Percentiles rank a stretch among this genome's conserved stretches.
These are phyloP conservation scores for Pentamera pediparva DNA, from an alignment of 53 echinoderm and acorn worm genomes.

Conservation along the genomic window DNA sequence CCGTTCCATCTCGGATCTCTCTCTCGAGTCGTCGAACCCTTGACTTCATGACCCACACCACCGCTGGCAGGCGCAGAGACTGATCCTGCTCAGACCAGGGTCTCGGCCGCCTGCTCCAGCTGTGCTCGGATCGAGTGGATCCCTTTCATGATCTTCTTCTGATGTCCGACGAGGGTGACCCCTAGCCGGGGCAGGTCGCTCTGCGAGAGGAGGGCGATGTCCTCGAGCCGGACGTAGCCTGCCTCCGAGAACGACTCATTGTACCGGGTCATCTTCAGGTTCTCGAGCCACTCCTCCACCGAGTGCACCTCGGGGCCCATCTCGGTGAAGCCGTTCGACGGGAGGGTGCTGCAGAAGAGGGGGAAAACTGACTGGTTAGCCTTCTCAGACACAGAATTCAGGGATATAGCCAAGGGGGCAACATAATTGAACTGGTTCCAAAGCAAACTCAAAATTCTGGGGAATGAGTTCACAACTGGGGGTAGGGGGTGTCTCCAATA, in stretches of 20 bases:
- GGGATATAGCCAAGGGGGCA: too few relatives aligned
- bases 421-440: too few relatives aligned
- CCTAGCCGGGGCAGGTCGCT: constrained; percentile 85
- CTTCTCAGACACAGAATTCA: too few relatives aligned
- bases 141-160: constrained; percentile 97
- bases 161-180: constrained; percentile 90
- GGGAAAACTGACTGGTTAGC: too few relatives aligned
- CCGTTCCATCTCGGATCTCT: too few relatives aligned
- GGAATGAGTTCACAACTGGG: too few relatives aligned
- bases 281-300: constrained; percentile 92
- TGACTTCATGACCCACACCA: too few relatives aligned
- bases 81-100: constrained; percentile 82
- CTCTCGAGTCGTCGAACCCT: too few relatives aligned
- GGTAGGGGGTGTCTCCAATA: too few relatives aligned
- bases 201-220: constrained; percentile 81
- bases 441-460: too few relatives aligned
- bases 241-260: constrained; percentile 85
- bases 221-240: constrained; percentile 88
- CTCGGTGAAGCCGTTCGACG: constrained; percentile 62
- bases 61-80: too few relatives aligned
- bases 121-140: constrained; percentile 89
- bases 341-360: constrained; percentile 18
- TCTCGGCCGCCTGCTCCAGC: constrained; percentile 78
- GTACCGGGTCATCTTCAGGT: constrained; percentile 97
- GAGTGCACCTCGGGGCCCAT: constrained; percentile 70